Percentiles rank a stretch among this genome's conserved stretches.
Conservation (phyloP, 2,888 invertebrate species). For the Glyphotaelius pellucidus region DNA sequence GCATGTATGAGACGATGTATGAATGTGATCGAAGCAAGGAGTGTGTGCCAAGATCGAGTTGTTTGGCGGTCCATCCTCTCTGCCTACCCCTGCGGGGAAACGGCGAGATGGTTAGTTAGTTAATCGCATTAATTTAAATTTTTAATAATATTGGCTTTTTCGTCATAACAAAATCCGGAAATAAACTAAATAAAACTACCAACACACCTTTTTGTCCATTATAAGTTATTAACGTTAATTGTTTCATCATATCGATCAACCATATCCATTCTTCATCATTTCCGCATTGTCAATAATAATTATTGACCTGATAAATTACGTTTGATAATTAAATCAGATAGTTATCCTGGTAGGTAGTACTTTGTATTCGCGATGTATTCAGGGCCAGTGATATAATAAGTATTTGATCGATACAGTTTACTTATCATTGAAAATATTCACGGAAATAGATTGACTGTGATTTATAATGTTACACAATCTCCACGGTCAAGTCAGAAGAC, state of each 20-base stretch:
- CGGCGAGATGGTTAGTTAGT: too few species aligned
- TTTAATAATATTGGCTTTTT: too few species aligned
- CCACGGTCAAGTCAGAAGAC: background rate
- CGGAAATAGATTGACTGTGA: background rate
- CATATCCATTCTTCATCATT: background rate
- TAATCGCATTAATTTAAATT: too few species aligned
- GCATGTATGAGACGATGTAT: too few species aligned
- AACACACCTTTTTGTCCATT: background rate
- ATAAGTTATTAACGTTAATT: background rate
- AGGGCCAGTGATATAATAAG: background rate
- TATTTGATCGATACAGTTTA: background rate
- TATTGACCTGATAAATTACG: background rate
- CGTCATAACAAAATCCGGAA: background rate
- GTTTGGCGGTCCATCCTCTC: too few species aligned
- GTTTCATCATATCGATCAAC: background rate
- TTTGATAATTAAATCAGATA: too few species aligned
- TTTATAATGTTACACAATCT: background rate
- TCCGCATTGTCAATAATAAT: background rate
- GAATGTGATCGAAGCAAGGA: too few species aligned
- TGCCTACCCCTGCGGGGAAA: too few species aligned
- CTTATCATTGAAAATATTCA: background rate
- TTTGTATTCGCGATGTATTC: background rate
- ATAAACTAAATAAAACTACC: background rate
- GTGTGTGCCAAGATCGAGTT: too few species aligned
- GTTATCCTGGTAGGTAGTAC: background rate